Conservation (phyloP, 2,888 invertebrate genomes). For the Synanthedon vespiformis region DNA sequence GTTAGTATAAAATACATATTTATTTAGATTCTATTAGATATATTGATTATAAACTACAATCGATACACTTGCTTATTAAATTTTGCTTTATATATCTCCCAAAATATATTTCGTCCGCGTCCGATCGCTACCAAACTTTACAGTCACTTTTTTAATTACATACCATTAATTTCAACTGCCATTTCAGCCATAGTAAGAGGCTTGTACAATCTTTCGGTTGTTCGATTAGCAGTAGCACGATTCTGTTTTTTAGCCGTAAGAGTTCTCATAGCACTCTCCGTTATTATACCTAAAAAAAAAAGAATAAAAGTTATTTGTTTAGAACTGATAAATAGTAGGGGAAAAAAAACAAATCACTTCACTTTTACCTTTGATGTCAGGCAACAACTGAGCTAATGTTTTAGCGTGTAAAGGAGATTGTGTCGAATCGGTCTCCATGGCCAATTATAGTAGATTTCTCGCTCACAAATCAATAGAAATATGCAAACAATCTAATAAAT, state of each 20-base stretch:
- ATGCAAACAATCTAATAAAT: no score
- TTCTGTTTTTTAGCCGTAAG: constrained; percentile 37
- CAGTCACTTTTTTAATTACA: neutral
- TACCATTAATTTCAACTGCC: constrained; percentile 33
- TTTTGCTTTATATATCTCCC: no score
- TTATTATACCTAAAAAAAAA: constrained; percentile 30
- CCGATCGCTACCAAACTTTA: neutral
- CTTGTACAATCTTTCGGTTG: constrained; percentile 30
- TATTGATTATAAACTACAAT: neutral
- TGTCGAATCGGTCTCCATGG: no score
- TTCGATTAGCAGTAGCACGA: constrained; percentile 25
- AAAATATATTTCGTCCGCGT: neutral
- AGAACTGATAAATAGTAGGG: neutral
- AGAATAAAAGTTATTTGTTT: neutral
- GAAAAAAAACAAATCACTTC: neutral
- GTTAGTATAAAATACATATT: neutral
- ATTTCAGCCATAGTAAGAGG: constrained; percentile 49
- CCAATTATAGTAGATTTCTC: no score
- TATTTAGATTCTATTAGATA: neutral
- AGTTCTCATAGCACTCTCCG: constrained; percentile 28
- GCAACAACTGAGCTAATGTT: constrained; percentile 43
- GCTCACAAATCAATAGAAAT: neutral
- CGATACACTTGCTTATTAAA: neutral
- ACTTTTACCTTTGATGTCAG: constrained; percentile 18
- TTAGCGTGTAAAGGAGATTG: constrained; percentile 21